Evolutionary conservation across 2,888 invertebrate genomes (phyloP).

Genomic region (Dyspetes luteomarginatus): DNA sequence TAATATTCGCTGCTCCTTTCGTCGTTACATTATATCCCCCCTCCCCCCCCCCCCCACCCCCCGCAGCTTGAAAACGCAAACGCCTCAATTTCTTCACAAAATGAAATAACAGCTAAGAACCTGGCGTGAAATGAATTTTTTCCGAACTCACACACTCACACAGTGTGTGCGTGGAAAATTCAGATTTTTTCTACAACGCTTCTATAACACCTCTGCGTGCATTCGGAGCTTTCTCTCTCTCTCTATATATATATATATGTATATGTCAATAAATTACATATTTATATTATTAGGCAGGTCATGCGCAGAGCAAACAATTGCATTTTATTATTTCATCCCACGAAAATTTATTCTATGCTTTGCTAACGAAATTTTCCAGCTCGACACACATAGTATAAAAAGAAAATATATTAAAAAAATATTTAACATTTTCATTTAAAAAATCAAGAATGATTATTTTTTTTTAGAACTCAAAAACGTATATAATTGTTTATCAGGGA

Average conservation of each 20-base stretch:
- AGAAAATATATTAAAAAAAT: too few species aligned
- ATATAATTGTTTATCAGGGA: too few species aligned
- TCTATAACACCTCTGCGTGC: not conserved
- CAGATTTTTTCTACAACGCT: too few species aligned
- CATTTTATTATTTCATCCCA: not conserved
- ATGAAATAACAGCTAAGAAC: conserved; percentile 48
- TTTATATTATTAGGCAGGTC: not conserved
- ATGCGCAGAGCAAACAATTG: not conserved
- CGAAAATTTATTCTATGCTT: too few species aligned
- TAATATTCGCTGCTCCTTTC: conserved; percentile 61
- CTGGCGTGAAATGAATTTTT: conserved; percentile 15
- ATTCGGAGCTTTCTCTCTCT: not conserved
- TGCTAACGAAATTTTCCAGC: too few species aligned
- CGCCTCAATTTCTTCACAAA: conserved; percentile 2
- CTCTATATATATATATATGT: too few species aligned
- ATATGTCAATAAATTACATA: not conserved
- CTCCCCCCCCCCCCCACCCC: conserved; percentile 13
- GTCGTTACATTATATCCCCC: not conserved
- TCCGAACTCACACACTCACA: conserved; percentile 27
- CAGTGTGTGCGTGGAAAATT: not conserved
- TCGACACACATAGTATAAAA: too few species aligned
- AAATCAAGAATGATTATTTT: too few species aligned
- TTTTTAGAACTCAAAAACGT: too few species aligned
- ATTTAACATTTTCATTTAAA: too few species aligned
- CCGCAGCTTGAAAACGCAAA: not conserved